These are phyloP conservation scores for Alectura lathami DNA, from an alignment of 2,113 vertebrate genomes.

Conservation along the genomic window DNA sequence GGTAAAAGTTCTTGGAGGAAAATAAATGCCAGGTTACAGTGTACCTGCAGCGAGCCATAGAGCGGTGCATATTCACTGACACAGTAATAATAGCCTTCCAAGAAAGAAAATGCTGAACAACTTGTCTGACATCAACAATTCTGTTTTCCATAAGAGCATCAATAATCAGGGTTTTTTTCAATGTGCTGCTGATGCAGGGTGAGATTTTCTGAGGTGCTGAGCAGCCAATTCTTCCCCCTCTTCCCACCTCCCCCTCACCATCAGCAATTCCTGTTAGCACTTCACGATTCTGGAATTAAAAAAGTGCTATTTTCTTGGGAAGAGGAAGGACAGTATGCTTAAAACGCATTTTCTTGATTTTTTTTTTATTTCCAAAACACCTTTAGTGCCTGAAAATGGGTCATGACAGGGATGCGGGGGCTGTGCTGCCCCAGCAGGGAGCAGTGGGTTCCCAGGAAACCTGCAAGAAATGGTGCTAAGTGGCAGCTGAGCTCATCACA, in stretches of 20 bases:
- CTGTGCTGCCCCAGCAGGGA: not conserved
- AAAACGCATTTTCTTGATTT: not conserved
- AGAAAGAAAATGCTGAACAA: not conserved
- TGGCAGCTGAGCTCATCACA: not conserved
- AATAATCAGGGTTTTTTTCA: not conserved
- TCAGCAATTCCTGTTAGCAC: not conserved
- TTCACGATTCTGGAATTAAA: not conserved
- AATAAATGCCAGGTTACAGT: not conserved
- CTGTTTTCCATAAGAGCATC: not conserved
- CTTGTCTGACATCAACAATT: not conserved
- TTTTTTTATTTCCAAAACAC: not conserved
- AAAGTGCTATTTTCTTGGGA: not conserved
- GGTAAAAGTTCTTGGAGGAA: not conserved
- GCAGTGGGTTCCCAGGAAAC: not conserved
- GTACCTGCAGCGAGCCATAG: not conserved
- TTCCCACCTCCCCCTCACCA: not conserved
- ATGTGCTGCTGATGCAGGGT: not conserved
- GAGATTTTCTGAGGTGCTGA: not conserved
- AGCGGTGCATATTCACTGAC: not conserved
- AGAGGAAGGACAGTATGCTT: not conserved
- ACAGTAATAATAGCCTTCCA: not conserved
- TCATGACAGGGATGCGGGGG: not conserved
- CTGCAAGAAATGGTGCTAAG: not conserved
- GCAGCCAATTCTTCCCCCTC: not conserved
- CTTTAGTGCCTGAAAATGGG: not conserved